These are phyloP conservation scores for Rhogogaster chlorosoma DNA, from an alignment of 2,888 invertebrate species.

Conservation along the genomic window DNA sequence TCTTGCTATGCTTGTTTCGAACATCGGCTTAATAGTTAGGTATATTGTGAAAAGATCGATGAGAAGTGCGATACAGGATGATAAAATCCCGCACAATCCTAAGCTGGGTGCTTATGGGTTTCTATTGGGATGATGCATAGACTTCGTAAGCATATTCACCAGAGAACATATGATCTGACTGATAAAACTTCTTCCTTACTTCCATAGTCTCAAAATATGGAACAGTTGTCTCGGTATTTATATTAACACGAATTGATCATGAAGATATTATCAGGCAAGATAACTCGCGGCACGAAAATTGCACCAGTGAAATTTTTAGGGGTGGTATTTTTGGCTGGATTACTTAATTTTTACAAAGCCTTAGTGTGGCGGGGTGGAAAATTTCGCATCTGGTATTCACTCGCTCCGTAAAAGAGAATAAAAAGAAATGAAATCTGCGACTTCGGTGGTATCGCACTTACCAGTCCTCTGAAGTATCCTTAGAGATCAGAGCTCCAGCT, in stretches of 20 bases:
- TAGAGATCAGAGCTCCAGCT: slow-evolving; percentile 1
- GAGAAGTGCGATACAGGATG: neutral
- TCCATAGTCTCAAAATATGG: neutral
- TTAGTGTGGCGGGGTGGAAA: neutral
- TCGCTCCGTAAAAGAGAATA: neutral
- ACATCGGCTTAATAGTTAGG: neutral
- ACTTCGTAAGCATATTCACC: neutral
- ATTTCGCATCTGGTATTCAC: neutral
- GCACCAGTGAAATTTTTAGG: neutral
- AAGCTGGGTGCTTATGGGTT: too few species aligned
- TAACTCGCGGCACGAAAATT: neutral
- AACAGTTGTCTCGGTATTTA: neutral
- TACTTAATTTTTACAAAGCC: neutral
- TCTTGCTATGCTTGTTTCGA: neutral
- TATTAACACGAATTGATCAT: neutral
- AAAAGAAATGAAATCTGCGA: neutral
- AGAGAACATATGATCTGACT: neutral
- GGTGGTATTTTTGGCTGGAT: neutral
- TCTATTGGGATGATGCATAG: too few species aligned
- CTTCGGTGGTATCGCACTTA: slow-evolving; percentile 15
- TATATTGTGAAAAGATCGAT: neutral
- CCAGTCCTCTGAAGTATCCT: neutral
- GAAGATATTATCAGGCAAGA: neutral
- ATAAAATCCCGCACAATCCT: neutral
- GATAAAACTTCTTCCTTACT: neutral